Base-by-base conservation (phyloP, 1,140 invertebrate species). In the Polyergus mexicanus region DNA sequence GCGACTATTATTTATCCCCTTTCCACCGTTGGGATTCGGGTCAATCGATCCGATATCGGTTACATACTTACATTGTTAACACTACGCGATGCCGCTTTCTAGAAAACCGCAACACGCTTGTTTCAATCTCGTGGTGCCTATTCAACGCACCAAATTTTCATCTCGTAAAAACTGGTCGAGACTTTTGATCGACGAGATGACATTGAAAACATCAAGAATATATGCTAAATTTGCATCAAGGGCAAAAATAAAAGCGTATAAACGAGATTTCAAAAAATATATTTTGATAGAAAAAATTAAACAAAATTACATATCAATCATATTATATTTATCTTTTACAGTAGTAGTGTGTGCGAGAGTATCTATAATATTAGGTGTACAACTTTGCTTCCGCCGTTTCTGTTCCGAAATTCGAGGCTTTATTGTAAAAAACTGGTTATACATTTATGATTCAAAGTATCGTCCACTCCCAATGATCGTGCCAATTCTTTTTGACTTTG, bases 1-100 rank as follows among this genome's bases (percentile, higher is more conserved):
- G 80, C 66, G 80, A 86, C 63, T 76, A 66, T 86, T 86, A 80
- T 86, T 86, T 81, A 81, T 80, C 84, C 77, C 10, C 66, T 86
- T 81, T 71, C 76, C 47, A 51, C n/a, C 54, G 5, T 68, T 25
- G 25, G 78, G 41, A 69, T 76, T 66, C 83, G 47, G 71, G 62
- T 84, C 81, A 84, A 75, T 71, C 81, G 71, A 75, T 84, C 51
- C 47, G 47, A 72, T 84, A 85, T 68, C 75, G 47, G 75, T 85
- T 85, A 68, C 60, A 85, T 65, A 85, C 84, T 85, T 85, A 85
- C 63, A 58, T 68, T 44, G 47, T 83, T 83, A 62, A 80, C 75
- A 54, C 47, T 32, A 51, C 4, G 83, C 38, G 22, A 41, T 72
- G 28, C 19, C 66, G 68, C 51, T 35, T 41, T 77, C 35, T 58